Conservation (phyloP, 2,888 invertebrate species). For the Plagodis pulveraria region DNA sequence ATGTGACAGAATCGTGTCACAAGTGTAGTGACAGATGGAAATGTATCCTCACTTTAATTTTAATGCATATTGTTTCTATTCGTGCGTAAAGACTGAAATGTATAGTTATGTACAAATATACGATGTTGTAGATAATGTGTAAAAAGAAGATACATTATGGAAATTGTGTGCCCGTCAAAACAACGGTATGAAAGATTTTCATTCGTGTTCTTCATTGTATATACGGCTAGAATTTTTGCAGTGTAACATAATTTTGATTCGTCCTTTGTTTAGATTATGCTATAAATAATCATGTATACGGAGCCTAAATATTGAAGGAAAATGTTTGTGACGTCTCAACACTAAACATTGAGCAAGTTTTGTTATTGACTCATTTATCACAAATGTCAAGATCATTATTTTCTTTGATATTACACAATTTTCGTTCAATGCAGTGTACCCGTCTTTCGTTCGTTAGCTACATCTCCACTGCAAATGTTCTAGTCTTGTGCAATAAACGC, state of each 20-base stretch:
- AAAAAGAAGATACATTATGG: slow-evolving; percentile 53
- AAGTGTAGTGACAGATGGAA: slow-evolving; percentile 37
- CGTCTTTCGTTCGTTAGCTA: too few relatives aligned
- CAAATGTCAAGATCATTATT: neutral
- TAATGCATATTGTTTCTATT: slow-evolving; percentile 53
- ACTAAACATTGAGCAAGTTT: too few relatives aligned
- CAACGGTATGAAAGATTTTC: slow-evolving; percentile 46
- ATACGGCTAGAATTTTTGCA: slow-evolving; percentile 38
- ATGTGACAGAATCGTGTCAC: slow-evolving; percentile 56
- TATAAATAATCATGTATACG: neutral
- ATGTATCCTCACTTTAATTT: slow-evolving; percentile 43
- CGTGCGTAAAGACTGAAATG: slow-evolving; percentile 71
- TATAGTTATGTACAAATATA: slow-evolving; percentile 67
- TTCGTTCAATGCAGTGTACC: neutral
- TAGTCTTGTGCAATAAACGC: slow-evolving; percentile 34
- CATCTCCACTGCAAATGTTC: slow-evolving; percentile 33
- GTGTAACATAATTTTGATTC: slow-evolving; percentile 10
- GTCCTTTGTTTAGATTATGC: too few relatives aligned
- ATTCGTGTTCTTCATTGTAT: slow-evolving; percentile 37
- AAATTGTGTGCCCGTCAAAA: slow-evolving; percentile 58
- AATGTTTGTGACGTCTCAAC: too few relatives aligned
- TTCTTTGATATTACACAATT: neutral
- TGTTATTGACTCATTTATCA: neutral
- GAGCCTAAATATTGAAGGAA: neutral
- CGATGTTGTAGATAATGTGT: slow-evolving; percentile 67